A percentile compares a stretch with the other conserved stretches of the same genome.
phyloP scores from a whole-genome alignment of 2,113 vertebrate species.

The human region DNA sequence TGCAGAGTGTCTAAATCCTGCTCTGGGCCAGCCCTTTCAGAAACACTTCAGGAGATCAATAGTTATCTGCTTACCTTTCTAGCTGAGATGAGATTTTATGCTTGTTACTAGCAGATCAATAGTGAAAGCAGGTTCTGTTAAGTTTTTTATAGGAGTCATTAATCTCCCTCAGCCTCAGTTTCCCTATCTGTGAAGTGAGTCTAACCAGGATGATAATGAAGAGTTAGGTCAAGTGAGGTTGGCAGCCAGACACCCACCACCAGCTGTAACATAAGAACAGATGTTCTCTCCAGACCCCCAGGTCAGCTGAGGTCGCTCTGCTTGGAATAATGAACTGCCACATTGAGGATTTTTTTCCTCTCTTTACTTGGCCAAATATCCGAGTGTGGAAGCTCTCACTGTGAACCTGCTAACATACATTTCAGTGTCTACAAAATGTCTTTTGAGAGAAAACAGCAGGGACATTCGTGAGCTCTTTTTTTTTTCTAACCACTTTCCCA shows the following conservation, averaged over 20 bases:
- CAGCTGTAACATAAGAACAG: neutral
- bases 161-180: slow-evolving; percentile 68
- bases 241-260: neutral
- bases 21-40: neutral
- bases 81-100: slow-evolving; percentile 45
- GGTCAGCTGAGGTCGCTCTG: neutral
- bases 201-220: slow-evolving; percentile 45
- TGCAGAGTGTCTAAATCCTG: neutral
- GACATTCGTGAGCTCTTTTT: neutral
- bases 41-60: neutral
- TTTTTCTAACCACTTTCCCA: neutral
- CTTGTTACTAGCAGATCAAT: slow-evolving; percentile 48
- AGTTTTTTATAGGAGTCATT: slow-evolving; percentile 2
- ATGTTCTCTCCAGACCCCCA: neutral
- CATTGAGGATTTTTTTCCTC: neutral
- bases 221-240: slow-evolving; percentile 45
- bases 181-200: slow-evolving; percentile 41
- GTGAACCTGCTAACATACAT: neutral
- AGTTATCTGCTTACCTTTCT: slow-evolving; percentile 37
- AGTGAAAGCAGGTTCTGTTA: slow-evolving; percentile 46
- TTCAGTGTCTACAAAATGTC: neutral
- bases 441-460: neutral
- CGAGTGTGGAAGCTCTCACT: neutral
- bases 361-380: neutral
- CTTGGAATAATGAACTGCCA: neutral